A percentile compares a stretch with the other conserved stretches of the same genome.
Evolutionary conservation across 2,797 vertebrate genomes (phyloP).

Genomic region (Betta splendens): DNA sequence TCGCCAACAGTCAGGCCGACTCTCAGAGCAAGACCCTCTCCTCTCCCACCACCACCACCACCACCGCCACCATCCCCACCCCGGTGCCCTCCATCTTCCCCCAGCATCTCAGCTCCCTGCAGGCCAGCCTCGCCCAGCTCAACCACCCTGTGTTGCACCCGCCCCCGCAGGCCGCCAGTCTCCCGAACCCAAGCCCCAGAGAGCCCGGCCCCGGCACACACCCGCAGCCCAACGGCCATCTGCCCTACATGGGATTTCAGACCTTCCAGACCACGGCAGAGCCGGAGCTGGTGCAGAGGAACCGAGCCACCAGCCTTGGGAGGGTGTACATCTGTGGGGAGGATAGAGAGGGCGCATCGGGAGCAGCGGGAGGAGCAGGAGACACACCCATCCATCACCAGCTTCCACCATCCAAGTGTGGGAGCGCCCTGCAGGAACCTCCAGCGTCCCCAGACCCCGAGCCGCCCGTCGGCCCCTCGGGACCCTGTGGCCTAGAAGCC

Average conservation of each 20-base stretch:
- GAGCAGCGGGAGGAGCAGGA: slow-evolving; percentile 31
- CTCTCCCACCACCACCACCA: slow-evolving; percentile 69
- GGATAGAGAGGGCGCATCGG: slow-evolving; percentile 48
- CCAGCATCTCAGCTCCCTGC: slow-evolving; percentile 69
- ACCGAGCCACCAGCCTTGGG: slow-evolving; percentile 43
- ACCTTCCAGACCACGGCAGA: slow-evolving; percentile 72
- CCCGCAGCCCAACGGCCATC: slow-evolving; percentile 77
- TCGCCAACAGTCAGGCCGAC: slow-evolving; percentile 72
- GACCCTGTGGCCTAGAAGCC: slow-evolving; percentile 49
- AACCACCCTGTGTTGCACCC: slow-evolving; percentile 57
- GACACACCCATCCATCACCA: slow-evolving; percentile 72
- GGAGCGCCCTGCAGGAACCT: slow-evolving; percentile 61
- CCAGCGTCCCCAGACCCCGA: slow-evolving; percentile 68
- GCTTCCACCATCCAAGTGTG: slow-evolving; percentile 60
- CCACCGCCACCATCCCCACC: slow-evolving; percentile 69
- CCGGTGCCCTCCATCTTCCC: slow-evolving; percentile 63
- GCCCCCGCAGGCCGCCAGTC: slow-evolving; percentile 37
- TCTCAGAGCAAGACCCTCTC: slow-evolving; percentile 72
- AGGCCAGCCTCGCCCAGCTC: slow-evolving; percentile 67
- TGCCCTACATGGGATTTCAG: slow-evolving; percentile 80
- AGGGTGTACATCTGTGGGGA: slow-evolving; percentile 43
- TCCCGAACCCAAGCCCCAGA: slow-evolving; percentile 49
- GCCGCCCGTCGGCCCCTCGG: slow-evolving; percentile 53
- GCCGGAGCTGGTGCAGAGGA: slow-evolving; percentile 66
- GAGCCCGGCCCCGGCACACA: slow-evolving; percentile 55